Percentiles rank a stretch among this genome's conserved stretches.
Conservation (phyloP, 1,140 invertebrate genomes). For the Drosophila murphyi region DNA sequence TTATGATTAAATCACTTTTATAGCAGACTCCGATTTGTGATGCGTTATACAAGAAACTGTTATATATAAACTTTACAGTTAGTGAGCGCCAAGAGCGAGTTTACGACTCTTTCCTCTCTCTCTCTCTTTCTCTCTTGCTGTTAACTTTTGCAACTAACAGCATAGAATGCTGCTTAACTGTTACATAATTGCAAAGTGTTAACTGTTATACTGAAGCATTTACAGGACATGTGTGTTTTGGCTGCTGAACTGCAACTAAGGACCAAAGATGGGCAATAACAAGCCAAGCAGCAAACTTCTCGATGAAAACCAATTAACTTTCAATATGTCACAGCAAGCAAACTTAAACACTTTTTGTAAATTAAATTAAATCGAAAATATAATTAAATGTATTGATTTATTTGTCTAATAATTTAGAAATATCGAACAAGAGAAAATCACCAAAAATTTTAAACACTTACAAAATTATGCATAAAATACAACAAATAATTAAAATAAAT, state of each 20-base stretch:
- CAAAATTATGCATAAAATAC: no score
- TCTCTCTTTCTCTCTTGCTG: background rate
- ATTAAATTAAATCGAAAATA: no score
- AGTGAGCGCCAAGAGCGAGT: slow-evolving; percentile 7
- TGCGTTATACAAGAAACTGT: slow-evolving; percentile 6
- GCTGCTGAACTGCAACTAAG: background rate
- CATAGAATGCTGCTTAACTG: background rate
- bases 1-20: background rate
- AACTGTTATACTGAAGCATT: background rate
- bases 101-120: background rate
- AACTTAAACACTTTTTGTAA: no score
- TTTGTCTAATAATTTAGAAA: no score
- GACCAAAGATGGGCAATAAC: slow-evolving; percentile 19
- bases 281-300: background rate
- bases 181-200: slow-evolving; percentile 64
- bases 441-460: no score
- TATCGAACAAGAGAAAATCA: no score
- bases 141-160: slow-evolving; percentile 16
- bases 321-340: no score
- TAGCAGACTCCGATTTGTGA: background rate
- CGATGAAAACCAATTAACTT: background rate
- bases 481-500: no score
- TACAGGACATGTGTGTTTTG: slow-evolving; percentile 4
- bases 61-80: slow-evolving; percentile 12
- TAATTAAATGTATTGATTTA: no score